A percentile compares a stretch with the other conserved stretches of the same genome.
Evolutionary conservation across 2,888 invertebrate genomes (phyloP).

Genomic region (Vesta saturnalis): DNA sequence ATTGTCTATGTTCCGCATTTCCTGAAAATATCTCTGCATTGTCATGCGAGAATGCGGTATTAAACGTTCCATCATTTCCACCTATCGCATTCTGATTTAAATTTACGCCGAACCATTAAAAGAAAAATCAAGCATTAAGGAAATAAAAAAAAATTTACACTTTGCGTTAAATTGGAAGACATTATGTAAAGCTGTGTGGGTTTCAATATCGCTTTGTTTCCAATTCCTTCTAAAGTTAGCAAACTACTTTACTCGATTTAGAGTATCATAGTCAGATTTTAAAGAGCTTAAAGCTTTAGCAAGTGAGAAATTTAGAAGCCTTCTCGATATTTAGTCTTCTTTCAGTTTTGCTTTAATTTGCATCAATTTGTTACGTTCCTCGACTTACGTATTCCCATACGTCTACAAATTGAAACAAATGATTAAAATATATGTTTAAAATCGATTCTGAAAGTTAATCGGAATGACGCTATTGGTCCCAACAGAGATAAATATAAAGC

Average conservation of each 20-base stretch:
- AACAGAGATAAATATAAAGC: no score
- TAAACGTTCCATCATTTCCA: slow-evolving; percentile 11
- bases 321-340: background rate
- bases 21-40: slow-evolving; percentile 19
- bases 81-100: background rate
- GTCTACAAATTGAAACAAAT: background rate
- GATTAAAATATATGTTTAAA: background rate
- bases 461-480: no score
- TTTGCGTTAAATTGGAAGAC: slow-evolving; percentile 18
- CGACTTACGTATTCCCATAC: background rate
- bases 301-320: slow-evolving; percentile 11
- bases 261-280: slow-evolving; percentile 30
- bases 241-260: slow-evolving; percentile 29
- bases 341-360: slow-evolving; percentile 7
- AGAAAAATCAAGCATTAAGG: background rate
- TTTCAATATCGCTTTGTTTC: slow-evolving; percentile 32
- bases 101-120: background rate
- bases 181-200: slow-evolving; percentile 27
- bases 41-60: slow-evolving; percentile 22
- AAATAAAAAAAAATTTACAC: slow-evolving; percentile 18
- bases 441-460: background rate
- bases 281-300: slow-evolving; percentile 29
- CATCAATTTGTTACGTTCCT: slow-evolving; percentile 4
- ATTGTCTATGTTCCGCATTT: slow-evolving; percentile 22
- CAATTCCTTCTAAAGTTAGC: slow-evolving; percentile 26